phyloP scores from a whole-genome alignment of 2,797 vertebrate species.

The Lutjanus campechanus region DNA sequence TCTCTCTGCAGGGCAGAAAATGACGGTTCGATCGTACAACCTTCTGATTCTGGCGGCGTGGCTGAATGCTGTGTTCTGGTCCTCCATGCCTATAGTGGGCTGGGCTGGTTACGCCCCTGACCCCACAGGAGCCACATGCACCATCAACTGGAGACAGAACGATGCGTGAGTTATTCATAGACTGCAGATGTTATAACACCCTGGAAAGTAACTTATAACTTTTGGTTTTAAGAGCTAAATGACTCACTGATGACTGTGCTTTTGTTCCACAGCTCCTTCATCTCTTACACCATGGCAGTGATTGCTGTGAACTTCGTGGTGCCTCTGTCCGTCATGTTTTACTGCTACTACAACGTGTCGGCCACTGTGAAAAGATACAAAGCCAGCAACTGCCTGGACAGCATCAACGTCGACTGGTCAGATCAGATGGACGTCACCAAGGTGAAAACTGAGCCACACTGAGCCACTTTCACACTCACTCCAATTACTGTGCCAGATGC shows the following conservation, averaged over 20 bases:
- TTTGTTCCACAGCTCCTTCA: constrained; percentile 75
- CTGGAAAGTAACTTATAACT: neutral
- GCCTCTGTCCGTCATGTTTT: constrained; percentile 94
- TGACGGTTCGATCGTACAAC: constrained; percentile 88
- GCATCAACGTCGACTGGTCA: constrained; percentile 91
- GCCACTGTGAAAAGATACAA: constrained; percentile 87
- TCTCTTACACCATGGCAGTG: constrained; percentile 84
- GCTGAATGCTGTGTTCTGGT: constrained; percentile 97
- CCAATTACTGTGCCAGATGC: neutral
- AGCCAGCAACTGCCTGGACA: constrained; percentile 84
- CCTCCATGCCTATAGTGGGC: constrained; percentile 91
- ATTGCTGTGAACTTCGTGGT: constrained; percentile 93
- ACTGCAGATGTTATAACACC: neutral
- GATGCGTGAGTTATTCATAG: constrained; percentile 87
- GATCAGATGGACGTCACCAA: constrained; percentile 96
- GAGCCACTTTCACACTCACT: neutral
- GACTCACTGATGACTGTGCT: neutral
- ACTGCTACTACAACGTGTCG: constrained; percentile 96
- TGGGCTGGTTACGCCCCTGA: constrained; percentile 96
- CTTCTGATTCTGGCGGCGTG: constrained; percentile 93
- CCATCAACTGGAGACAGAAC: constrained; percentile 96
- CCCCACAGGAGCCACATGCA: constrained; percentile 96
- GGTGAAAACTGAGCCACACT: constrained; percentile 74
- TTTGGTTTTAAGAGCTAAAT: neutral
- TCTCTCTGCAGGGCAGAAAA: constrained; percentile 89